phyloP scores from a whole-genome alignment of 2,888 invertebrate species.

The Cephus nigrinus region DNA sequence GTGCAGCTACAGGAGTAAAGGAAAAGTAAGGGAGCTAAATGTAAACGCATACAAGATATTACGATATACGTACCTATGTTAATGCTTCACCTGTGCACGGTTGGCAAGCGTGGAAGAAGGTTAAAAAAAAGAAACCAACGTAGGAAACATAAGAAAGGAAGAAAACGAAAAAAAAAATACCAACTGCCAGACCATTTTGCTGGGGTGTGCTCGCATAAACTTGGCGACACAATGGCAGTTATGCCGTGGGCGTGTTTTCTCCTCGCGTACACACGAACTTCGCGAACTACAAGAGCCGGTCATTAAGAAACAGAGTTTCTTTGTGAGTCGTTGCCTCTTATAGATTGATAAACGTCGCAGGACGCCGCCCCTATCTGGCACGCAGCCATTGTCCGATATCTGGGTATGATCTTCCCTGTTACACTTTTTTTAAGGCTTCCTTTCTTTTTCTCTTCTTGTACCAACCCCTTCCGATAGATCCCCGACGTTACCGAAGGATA shows the following conservation, averaged over 20 bases:
- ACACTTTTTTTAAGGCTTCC: not conserved
- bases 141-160: not conserved
- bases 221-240: conserved; percentile 18
- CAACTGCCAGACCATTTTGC: not conserved
- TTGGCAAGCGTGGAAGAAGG: not conserved
- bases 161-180: not conserved
- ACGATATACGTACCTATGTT: not conserved
- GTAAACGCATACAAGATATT: not conserved
- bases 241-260: conserved; percentile 19
- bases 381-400: conserved; percentile 51
- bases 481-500: not conserved
- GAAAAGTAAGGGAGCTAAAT: not conserved
- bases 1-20: not conserved
- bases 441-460: not conserved
- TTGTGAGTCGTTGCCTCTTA: conserved; percentile 33
- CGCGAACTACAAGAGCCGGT: conserved; percentile 32
- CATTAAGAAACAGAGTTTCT: conserved; percentile 36
- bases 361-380: conserved; percentile 51
- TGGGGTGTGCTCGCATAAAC: conserved; percentile 10
- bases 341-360: conserved; percentile 40
- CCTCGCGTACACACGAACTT: not conserved
- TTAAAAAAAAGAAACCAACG: not conserved
- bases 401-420: conserved; percentile 36
- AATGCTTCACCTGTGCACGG: not conserved
- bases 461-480: not conserved